Evolutionary conservation across 2,113 vertebrate genomes (phyloP).

Genomic region (Myrmecobius fasciatus): DNA sequence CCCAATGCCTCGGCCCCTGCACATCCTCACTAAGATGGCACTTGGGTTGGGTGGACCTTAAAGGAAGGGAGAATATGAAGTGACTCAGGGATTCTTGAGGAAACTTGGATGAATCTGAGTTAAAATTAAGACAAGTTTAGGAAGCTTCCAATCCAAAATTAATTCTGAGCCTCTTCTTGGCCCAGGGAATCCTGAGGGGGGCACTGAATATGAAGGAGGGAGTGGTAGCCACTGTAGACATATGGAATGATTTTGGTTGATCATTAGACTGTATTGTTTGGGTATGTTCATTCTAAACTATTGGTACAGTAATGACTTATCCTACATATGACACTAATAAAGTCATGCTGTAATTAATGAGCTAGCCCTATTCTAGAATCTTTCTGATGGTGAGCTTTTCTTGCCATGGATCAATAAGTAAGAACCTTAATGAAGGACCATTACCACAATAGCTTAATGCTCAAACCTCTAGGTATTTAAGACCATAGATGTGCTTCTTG

Average conservation of each 20-base stretch:
- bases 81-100: neutral
- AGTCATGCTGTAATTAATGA: neutral
- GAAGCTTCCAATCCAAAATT: neutral
- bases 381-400: conserved; percentile 25
- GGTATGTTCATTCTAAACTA: neutral
- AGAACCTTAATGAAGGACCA: neutral
- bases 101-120: neutral
- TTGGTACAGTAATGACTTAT: neutral
- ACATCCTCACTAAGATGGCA: too few relatives aligned
- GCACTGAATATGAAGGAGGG: neutral
- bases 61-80: too few relatives aligned
- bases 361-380: conserved; percentile 5
- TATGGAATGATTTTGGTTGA: neutral
- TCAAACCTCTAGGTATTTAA: conserved; percentile 17
- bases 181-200: neutral
- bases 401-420: conserved; percentile 45
- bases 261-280: neutral
- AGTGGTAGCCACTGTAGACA: neutral
- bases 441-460: conserved; percentile 22
- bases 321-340: neutral
- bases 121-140: neutral
- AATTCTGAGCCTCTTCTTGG: neutral
- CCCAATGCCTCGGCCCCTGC: neutral
- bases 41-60: too few relatives aligned
- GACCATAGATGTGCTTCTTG: conserved; percentile 38